Percentiles rank a stretch among this genome's conserved stretches.
Evolutionary conservation across 2,888 invertebrate genomes (phyloP).

Genomic region (Polydrusus tereticollis): DNA sequence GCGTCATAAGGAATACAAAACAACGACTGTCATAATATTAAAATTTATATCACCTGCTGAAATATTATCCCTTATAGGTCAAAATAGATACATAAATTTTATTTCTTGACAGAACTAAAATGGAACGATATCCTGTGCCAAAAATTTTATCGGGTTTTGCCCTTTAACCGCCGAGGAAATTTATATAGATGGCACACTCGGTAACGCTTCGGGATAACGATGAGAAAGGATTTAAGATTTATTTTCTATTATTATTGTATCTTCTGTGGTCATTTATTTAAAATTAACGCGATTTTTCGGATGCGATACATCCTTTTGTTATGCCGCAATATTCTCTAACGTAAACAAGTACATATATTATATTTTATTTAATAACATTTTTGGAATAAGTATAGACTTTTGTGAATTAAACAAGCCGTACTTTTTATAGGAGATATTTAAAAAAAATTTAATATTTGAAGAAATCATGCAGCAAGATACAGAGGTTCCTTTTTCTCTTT

Average conservation of each 20-base stretch:
- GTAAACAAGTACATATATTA: too few relatives aligned
- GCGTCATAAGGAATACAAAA: slow-evolving; percentile 19
- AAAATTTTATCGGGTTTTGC: slow-evolving; percentile 43
- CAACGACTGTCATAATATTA: slow-evolving; percentile 32
- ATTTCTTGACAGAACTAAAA: slow-evolving; percentile 38
- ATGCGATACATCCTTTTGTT: not conserved
- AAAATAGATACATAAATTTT: slow-evolving; percentile 43
- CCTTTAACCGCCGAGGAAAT: slow-evolving; percentile 35
- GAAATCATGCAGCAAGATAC: too few relatives aligned
- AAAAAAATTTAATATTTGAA: too few relatives aligned
- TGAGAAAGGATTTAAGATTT: slow-evolving; percentile 37
- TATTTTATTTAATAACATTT: too few relatives aligned
- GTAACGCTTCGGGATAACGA: slow-evolving; percentile 26
- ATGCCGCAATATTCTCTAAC: too few relatives aligned
- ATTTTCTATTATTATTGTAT: slow-evolving; percentile 30
- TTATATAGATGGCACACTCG: slow-evolving; percentile 35
- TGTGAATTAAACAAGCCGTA: too few relatives aligned
- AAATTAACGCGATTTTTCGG: slow-evolving; percentile 15
- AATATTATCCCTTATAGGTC: slow-evolving; percentile 40
- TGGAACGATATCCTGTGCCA: slow-evolving; percentile 41
- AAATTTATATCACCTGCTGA: slow-evolving; percentile 43
- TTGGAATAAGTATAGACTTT: too few relatives aligned
- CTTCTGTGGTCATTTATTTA: slow-evolving; percentile 16
- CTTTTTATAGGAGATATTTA: too few relatives aligned
- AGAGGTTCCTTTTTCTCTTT: too few relatives aligned